Evolutionary conservation across 2,888 invertebrate genomes (phyloP), one percentile per base, ranked within the genome.

Genomic region (Synanthedon tipuliformis): DNA sequence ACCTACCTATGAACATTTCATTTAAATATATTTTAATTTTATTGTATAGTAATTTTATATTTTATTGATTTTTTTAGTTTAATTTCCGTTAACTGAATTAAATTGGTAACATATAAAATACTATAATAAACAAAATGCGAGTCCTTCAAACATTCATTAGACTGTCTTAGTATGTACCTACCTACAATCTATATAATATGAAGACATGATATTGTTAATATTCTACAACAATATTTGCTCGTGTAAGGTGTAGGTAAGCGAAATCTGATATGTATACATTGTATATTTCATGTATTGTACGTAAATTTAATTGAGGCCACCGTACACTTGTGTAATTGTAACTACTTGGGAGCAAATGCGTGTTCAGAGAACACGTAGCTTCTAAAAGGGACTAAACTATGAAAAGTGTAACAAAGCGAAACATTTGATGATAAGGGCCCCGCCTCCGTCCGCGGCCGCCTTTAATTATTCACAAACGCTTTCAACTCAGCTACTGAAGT

Each of bases 401-500:
- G 69, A 68, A 73, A 71, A 69, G 75, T 69, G 73, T 71, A 78
- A 71, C 74, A 70, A 69, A 68, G 67, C 65, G 69, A 65, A 73
- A 68, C 73, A 69, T 73, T 68, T 64, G 68, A 69, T 78, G 77
- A 81, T 74, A 71, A 78, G 77, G 82, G 81, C 78, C 65, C 78
- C 65, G 63, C 56, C 54, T n/a, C 49, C 49, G 16, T 16, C 49
- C 62, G 59, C 59, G 59, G 63, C 58, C 4, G 58, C 59, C 59
- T 66, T 79, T 77, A 81, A 83, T 84, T 83, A 84, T 83, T 83
- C 77, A 83, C 61, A 60, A 65, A 59, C 59, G 74, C 73, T 81
- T 72, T 77, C 74, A 74, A 69, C 77, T 75, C 71, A 54, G 60
- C 68, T 63, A 58, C 65, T 69, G 62, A 68, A 74, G 71, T 76